phyloP scores from a whole-genome alignment of 2,888 invertebrate species.

The Tenthredo distinguenda region DNA sequence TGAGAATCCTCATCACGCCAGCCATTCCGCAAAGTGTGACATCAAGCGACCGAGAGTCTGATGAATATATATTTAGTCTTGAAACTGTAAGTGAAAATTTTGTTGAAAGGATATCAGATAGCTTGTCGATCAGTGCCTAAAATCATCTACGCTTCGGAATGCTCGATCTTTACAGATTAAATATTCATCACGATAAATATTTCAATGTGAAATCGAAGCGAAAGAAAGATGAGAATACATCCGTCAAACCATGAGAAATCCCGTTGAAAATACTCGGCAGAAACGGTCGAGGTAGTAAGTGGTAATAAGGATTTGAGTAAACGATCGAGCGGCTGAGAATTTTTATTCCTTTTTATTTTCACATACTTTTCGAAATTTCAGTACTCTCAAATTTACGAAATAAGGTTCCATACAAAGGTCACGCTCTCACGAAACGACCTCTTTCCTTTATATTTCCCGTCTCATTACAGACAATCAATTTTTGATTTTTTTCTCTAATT shows the following conservation, averaged over 20 bases:
- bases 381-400: not conserved
- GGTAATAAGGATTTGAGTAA: not conserved
- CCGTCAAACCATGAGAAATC: not conserved
- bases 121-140: not conserved
- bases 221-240: not conserved
- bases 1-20: not conserved
- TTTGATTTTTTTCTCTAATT: not conserved
- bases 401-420: conserved; percentile 8
- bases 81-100: not conserved
- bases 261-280: not conserved
- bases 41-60: not conserved
- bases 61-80: not conserved
- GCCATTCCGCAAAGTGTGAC: not conserved
- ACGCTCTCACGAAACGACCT: not conserved
- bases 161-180: not conserved
- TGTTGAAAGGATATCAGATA: not conserved
- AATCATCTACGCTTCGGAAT: not conserved
- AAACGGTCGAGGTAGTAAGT: not conserved
- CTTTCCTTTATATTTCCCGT: conserved; percentile 19
- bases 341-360: not conserved
- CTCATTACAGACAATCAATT: not conserved
- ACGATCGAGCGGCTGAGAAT: not conserved
- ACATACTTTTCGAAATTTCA: not conserved
- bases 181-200: conserved; percentile 3
- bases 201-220: not conserved